A percentile compares a stretch with the other conserved stretches of the same genome.
phyloP scores from a whole-genome alignment of 2,113 vertebrate genomes.

The Gnathonemus echidnorhynchus region DNA sequence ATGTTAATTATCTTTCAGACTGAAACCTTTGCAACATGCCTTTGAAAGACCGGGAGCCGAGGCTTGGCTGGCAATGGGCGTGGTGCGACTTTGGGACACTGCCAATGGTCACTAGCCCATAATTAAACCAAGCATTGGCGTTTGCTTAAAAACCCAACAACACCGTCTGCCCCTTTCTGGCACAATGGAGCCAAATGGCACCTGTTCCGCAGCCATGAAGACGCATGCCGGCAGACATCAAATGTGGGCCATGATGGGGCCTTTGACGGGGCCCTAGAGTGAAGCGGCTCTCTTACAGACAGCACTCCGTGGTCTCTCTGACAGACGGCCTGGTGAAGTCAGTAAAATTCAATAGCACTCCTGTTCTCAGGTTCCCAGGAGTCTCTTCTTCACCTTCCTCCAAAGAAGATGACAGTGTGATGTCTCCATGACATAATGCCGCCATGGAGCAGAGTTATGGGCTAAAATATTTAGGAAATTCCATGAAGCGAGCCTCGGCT shows the following conservation, averaged over 20 bases:
- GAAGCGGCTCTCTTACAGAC: not conserved
- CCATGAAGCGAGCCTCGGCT: not conserved
- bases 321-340: not conserved
- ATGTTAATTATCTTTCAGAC: not conserved
- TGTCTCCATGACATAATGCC: not conserved
- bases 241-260: not conserved
- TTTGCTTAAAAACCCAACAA: not conserved
- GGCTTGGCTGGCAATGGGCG: not conserved
- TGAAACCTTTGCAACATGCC: not conserved
- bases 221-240: not conserved
- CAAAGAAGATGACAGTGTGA: not conserved
- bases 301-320: not conserved
- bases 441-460: not conserved
- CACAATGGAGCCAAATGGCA: not conserved
- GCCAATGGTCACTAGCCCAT: not conserved
- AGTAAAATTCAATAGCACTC: slow-evolving; percentile 4
- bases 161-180: not conserved
- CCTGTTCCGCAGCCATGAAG: not conserved
- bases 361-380: not conserved
- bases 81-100: not conserved
- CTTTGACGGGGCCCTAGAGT: not conserved
- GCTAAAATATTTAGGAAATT: not conserved
- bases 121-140: not conserved
- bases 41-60: not conserved
- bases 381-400: not conserved